phyloP scores from a whole-genome alignment of 2,113 vertebrate genomes.

The Cromileptes altivelis region DNA sequence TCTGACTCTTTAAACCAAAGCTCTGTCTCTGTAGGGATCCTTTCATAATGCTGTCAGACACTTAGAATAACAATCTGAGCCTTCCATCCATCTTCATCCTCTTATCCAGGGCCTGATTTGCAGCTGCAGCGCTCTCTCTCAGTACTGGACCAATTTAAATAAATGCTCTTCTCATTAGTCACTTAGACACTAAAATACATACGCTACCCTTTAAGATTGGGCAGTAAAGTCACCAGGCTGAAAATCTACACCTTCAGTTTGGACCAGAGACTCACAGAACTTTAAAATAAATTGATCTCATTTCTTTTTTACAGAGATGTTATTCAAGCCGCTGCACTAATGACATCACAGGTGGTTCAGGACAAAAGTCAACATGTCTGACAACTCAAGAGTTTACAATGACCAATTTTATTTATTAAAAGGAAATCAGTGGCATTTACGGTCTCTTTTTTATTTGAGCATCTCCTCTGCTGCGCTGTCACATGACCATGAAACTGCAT shows the following conservation, averaged over 20 bases:
- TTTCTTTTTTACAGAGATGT: neutral
- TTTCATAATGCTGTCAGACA: no score
- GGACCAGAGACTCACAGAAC: neutral
- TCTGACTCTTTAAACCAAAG: no score
- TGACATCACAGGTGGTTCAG: neutral
- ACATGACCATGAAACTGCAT: neutral
- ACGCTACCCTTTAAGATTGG: no score
- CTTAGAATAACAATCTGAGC: no score
- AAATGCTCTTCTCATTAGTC: no score
- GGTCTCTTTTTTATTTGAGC: constrained; percentile 2
- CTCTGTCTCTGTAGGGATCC: no score
- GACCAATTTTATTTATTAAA: neutral
- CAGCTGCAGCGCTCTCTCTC: no score
- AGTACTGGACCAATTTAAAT: no score
- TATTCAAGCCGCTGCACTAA: neutral
- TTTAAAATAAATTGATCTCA: constrained; percentile 2
- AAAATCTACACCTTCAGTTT: neutral
- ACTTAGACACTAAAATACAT: no score
- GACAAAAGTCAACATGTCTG: neutral
- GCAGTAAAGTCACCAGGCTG: neutral
- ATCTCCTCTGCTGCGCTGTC: neutral
- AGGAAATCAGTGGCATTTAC: neutral
- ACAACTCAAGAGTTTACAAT: neutral
- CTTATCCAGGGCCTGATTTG: no score
- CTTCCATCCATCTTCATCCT: no score